Evolutionary conservation across 2,888 invertebrate genomes (phyloP).

Genomic region (Epinotia demarniana): DNA sequence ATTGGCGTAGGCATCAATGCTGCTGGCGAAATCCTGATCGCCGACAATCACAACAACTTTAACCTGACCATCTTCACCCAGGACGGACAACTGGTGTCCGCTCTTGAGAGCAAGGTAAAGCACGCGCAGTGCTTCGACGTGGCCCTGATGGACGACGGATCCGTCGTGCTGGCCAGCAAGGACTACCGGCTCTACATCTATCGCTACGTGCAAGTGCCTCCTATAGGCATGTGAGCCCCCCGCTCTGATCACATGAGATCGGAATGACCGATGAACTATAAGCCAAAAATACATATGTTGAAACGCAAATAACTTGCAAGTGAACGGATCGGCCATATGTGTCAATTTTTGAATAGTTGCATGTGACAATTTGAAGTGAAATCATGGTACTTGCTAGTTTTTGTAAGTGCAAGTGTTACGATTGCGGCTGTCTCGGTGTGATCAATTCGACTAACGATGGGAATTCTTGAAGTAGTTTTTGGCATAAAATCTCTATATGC

Average conservation of each 20-base stretch:
- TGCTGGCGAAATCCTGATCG: conserved; percentile 98
- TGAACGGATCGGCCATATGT: conserved; percentile 65
- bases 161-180: conserved; percentile 99
- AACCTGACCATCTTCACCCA: conserved; percentile 99
- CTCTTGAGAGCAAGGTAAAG: conserved; percentile 99
- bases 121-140: conserved; percentile 99
- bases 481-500: conserved; percentile 78
- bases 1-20: conserved; percentile 99
- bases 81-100: conserved; percentile 98
- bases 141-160: conserved; percentile 99
- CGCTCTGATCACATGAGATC: conserved; percentile 76
- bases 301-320: conserved; percentile 62
- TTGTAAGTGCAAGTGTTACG: conserved; percentile 73
- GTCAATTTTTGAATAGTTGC: conserved; percentile 76
- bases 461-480: conserved; percentile 69
- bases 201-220: conserved; percentile 97
- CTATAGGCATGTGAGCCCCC: conserved; percentile 89
- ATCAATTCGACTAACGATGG: conserved; percentile 71
- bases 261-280: conserved; percentile 76
- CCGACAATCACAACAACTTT: conserved; percentile 99
- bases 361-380: conserved; percentile 64
- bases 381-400: conserved; percentile 62
- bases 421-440: conserved; percentile 79
- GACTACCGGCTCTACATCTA: conserved; percentile 99
- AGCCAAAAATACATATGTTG: conserved; percentile 70